Percentiles rank a stretch among this genome's conserved stretches.
These are phyloP conservation scores for Digitonthophagus gazella DNA, from an alignment of 2,888 invertebrate species.

Conservation along the genomic window DNA sequence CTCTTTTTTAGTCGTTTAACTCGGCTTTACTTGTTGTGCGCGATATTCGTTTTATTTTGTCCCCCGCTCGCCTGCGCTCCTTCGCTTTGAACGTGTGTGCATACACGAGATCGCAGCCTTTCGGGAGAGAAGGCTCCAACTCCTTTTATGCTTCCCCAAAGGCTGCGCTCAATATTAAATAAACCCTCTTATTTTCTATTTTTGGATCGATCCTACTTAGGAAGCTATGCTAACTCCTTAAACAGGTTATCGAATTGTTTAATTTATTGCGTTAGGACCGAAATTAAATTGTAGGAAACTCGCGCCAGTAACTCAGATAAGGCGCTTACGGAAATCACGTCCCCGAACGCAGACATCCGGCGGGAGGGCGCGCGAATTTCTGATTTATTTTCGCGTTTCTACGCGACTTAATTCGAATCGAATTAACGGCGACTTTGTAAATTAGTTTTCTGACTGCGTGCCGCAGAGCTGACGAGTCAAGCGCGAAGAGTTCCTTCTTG, in stretches of 20 bases:
- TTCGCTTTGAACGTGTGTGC: not conserved
- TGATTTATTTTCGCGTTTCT: slow-evolving; percentile 40
- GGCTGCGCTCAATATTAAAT: not conserved
- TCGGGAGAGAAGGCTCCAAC: not conserved
- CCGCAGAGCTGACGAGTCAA: slow-evolving; percentile 37
- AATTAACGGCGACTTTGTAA: slow-evolving; percentile 49
- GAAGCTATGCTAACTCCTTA: not conserved
- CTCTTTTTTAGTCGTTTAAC: not conserved
- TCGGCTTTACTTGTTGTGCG: not conserved
- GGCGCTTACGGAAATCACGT: slow-evolving; percentile 24
- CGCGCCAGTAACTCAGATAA: not conserved
- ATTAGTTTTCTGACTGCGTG: slow-evolving; percentile 45
- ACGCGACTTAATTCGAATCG: slow-evolving; percentile 48
- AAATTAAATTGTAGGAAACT: not conserved
- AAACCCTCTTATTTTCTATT: not conserved
- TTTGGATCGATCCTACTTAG: not conserved
- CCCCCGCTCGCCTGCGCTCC: too few species aligned
- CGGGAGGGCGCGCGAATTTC: slow-evolving; percentile 28
- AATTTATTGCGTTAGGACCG: slow-evolving; percentile 1
- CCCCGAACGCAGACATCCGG: slow-evolving; percentile 23
- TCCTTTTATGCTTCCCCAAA: not conserved
- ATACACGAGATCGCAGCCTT: not conserved
- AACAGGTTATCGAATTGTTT: not conserved
- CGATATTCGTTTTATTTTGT: not conserved
- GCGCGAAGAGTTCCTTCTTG: slow-evolving; percentile 47